Percentiles rank a stretch among this genome's conserved stretches.
Conservation (phyloP, 2,113 vertebrate species). For the Haemorhous mexicanus region DNA sequence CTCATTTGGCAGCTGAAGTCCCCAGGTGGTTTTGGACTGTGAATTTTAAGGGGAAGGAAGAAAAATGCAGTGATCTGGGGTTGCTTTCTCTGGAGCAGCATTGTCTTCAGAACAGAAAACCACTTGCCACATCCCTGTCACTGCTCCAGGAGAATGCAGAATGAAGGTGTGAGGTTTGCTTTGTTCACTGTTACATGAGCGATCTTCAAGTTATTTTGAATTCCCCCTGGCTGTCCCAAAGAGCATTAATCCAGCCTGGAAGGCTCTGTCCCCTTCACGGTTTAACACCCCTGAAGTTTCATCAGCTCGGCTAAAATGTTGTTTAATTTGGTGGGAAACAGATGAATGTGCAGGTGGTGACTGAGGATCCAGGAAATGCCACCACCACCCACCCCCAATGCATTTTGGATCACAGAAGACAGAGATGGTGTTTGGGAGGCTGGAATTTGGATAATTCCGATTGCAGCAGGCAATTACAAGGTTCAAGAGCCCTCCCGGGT, state of each 20-base stretch:
- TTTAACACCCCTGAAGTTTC: not conserved
- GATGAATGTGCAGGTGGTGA: fast-evolving
- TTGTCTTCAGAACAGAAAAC: not conserved
- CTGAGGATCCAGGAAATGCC: not conserved
- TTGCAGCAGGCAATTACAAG: not conserved
- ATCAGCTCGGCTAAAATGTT: not conserved
- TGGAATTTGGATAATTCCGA: not conserved
- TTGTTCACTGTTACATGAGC: not conserved
- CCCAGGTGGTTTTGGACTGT: not conserved
- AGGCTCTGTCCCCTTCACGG: not conserved
- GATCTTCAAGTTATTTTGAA: not conserved
- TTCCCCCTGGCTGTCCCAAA: not conserved
- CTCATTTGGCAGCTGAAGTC: not conserved
- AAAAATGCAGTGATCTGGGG: not conserved
- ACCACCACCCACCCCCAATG: not conserved
- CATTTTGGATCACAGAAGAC: not conserved
- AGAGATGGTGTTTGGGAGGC: not conserved
- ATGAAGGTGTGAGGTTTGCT: not conserved
- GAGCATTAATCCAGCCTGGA: not conserved
- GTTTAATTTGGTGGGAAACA: not conserved
- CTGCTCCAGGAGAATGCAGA: not conserved
- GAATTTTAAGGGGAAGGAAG: not conserved
- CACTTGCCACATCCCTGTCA: not conserved
- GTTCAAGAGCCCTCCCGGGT: not conserved
- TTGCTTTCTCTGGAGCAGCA: not conserved